These are phyloP conservation scores for Magallana ariakensis DNA, from an alignment of 1,140 invertebrate species.

Conservation along the genomic window DNA sequence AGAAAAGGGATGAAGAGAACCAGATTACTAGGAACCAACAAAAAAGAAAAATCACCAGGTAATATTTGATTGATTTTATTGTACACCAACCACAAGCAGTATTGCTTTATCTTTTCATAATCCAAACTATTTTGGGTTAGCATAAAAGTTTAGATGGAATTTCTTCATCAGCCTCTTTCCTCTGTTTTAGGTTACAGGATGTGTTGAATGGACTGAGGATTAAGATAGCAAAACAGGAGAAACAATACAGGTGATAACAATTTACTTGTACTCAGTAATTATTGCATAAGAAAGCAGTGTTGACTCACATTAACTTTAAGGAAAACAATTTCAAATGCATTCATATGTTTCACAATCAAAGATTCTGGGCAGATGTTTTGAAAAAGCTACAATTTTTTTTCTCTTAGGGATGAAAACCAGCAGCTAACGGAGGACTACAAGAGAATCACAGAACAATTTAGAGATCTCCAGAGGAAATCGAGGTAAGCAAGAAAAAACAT, in stretches of 20 bases:
- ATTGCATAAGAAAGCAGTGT: neutral
- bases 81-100: too few relatives aligned
- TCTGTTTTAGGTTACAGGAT: slow-evolving; percentile 85
- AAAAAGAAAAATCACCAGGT: slow-evolving; percentile 86
- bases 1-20: slow-evolving; percentile 92
- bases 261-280: neutral
- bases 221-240: slow-evolving; percentile 84
- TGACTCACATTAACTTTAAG: too few relatives aligned
- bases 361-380: neutral
- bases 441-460: slow-evolving; percentile 78
- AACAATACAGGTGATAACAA: slow-evolving; percentile 80
- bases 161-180: neutral
- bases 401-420: slow-evolving; percentile 75
- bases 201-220: slow-evolving; percentile 83
- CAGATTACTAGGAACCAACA: slow-evolving; percentile 90
- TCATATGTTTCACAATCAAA: too few relatives aligned
- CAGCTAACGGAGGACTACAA: slow-evolving; percentile 79
- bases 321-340: too few relatives aligned
- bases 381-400: neutral
- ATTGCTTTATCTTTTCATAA: too few relatives aligned
- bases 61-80: neutral
- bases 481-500: slow-evolving; percentile 66
- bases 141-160: too few relatives aligned
- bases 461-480: slow-evolving; percentile 79
- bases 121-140: too few relatives aligned